Conservation (phyloP, 2,797 vertebrate species). For the Gambelia wislizenii region DNA sequence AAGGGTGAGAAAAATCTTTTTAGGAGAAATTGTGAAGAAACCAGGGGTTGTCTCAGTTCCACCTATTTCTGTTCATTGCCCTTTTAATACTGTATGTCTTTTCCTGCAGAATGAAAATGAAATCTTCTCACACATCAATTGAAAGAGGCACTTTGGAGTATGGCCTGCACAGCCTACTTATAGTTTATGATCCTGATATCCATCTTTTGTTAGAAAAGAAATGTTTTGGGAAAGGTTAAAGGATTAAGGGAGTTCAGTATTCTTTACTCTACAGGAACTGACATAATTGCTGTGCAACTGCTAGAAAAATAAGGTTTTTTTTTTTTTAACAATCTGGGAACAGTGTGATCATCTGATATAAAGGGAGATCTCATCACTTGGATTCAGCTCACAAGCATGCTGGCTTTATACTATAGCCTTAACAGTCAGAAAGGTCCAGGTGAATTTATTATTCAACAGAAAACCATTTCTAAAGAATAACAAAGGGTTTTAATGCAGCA, state of each 20-base stretch:
- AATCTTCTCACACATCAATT: background rate
- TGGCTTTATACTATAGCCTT: background rate
- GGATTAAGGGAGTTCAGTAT: background rate
- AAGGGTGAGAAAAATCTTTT: no score
- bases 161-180: background rate
- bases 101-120: background rate
- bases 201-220: background rate
- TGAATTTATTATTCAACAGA: background rate
- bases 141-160: background rate
- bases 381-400: background rate
- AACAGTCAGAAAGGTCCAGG: background rate
- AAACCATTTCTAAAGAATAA: background rate
- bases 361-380: background rate
- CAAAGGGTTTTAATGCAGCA: background rate
- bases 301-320: constrained; percentile 32
- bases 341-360: background rate
- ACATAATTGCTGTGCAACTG: background rate
- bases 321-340: constrained; percentile 21
- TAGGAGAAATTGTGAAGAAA: no score
- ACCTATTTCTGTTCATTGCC: background rate
- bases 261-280: background rate
- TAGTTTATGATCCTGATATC: constrained; percentile 12
- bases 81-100: background rate
- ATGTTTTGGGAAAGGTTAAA: background rate
- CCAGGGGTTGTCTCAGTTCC: background rate